Percentiles rank a stretch among this genome's conserved stretches.
These are phyloP conservation scores for Drosophila novamexicana DNA, from an alignment of 1,140 invertebrate genomes.

Conservation along the genomic window DNA sequence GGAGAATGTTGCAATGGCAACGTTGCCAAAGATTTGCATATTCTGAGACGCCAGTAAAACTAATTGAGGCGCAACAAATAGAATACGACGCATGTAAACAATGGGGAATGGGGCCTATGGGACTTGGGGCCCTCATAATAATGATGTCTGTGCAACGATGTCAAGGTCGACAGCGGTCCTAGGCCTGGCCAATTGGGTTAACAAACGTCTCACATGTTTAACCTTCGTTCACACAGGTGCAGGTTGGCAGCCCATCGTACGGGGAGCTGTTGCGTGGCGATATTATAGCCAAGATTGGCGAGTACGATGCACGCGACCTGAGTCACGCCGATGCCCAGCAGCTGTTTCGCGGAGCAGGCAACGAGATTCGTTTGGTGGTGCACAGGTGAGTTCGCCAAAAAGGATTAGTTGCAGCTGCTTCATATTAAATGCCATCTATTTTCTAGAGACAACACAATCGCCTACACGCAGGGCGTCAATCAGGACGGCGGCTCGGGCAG, in stretches of 20 bases:
- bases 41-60: conserved; percentile 66
- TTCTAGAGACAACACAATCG: conserved; percentile 81
- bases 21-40: conserved; percentile 45
- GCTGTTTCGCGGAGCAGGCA: conserved; percentile 92
- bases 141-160: conserved; percentile 38
- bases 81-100: conserved; percentile 63
- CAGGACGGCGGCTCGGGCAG: conserved; percentile 60
- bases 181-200: conserved; percentile 18
- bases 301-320: conserved; percentile 93
- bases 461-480: conserved; percentile 74
- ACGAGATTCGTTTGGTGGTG: conserved; percentile 88
- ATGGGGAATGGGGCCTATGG: conserved; percentile 14
- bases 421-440: not conserved
- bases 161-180: conserved; percentile 44
- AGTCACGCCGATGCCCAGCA: conserved; percentile 96
- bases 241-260: conserved; percentile 90
- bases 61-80: conserved; percentile 74
- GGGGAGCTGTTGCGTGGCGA: conserved; percentile 94
- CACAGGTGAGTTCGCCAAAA: conserved; percentile 86
- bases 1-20: conserved; percentile 28
- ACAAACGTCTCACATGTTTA: conserved; percentile 37
- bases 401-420: not conserved
- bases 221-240: conserved; percentile 85
- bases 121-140: conserved; percentile 55
- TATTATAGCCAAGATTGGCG: conserved; percentile 94